Evolutionary conservation across 2,113 vertebrate species (phyloP).

Genomic region (Pelecanoides urinatrix): DNA sequence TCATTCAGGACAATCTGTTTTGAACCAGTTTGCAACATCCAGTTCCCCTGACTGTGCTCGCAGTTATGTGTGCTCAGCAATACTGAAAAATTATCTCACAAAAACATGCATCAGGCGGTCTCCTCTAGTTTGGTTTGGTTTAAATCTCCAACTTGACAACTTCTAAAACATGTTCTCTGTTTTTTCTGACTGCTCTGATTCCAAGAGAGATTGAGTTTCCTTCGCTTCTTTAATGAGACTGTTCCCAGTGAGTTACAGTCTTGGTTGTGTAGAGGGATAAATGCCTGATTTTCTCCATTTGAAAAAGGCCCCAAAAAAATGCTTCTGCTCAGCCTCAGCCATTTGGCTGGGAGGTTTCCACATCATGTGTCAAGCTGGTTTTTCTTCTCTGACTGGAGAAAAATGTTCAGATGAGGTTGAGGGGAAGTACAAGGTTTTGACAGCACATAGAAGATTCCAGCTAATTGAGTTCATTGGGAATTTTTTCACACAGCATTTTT

Average conservation of each 20-base stretch:
- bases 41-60: not conserved
- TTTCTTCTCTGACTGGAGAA: not conserved
- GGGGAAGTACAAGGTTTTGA: slow-evolving; percentile 9
- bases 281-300: not conserved
- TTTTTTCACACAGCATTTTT: not conserved
- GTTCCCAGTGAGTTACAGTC: not conserved
- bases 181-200: not conserved
- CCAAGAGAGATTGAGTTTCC: not conserved
- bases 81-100: not conserved
- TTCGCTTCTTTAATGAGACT: not conserved
- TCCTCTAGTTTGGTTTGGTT: not conserved
- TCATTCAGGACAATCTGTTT: not conserved
- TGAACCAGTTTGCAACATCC: not conserved
- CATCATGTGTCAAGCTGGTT: not conserved
- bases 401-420: not conserved
- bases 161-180: not conserved
- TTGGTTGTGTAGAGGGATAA: not conserved
- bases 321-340: not conserved
- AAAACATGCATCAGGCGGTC: not conserved
- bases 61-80: not conserved
- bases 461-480: not conserved
- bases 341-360: not conserved
- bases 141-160: not conserved
- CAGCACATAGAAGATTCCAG: not conserved
- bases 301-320: not conserved